phyloP scores from a whole-genome alignment of 1,140 invertebrate species.

The Pseudomyrmex flavicornis region DNA sequence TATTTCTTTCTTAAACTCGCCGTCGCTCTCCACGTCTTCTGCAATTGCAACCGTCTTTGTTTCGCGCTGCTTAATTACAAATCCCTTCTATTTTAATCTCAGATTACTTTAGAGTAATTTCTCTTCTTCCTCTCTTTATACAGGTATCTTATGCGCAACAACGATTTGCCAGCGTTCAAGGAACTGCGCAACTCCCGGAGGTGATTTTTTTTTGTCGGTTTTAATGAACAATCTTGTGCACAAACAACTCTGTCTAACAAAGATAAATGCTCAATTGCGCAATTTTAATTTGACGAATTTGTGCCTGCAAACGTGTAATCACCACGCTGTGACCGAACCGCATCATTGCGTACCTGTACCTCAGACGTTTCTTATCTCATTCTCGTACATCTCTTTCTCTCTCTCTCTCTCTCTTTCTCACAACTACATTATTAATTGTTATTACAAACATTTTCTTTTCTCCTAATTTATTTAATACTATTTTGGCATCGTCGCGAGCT shows the following conservation, averaged over 20 bases:
- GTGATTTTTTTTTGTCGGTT: neutral
- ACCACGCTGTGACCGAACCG: neutral
- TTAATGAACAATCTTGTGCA: neutral
- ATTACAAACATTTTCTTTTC: slow-evolving; percentile 60
- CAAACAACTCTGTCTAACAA: neutral
- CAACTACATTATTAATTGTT: slow-evolving; percentile 23
- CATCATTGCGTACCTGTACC: slow-evolving; percentile 33
- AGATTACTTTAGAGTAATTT: slow-evolving; percentile 22
- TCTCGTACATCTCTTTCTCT: slow-evolving; percentile 19
- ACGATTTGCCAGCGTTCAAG: neutral
- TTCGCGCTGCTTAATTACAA: slow-evolving; percentile 24
- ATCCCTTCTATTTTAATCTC: slow-evolving; percentile 8
- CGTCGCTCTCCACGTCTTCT: slow-evolving; percentile 67
- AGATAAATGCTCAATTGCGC: neutral
- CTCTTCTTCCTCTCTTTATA: slow-evolving; percentile 19
- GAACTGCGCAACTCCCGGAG: neutral
- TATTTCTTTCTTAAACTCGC: slow-evolving; percentile 72
- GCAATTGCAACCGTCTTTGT: slow-evolving; percentile 69
- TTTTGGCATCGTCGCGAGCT: slow-evolving; percentile 84
- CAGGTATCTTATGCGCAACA: slow-evolving; percentile 16
- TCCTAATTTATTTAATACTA: slow-evolving; percentile 84
- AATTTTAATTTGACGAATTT: neutral
- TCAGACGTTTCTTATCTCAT: slow-evolving; percentile 59
- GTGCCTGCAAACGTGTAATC: neutral
- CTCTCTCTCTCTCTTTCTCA: too few species aligned